phyloP scores from a whole-genome alignment of 2,888 invertebrate species.

The Hydroisotoma schaefferi region DNA sequence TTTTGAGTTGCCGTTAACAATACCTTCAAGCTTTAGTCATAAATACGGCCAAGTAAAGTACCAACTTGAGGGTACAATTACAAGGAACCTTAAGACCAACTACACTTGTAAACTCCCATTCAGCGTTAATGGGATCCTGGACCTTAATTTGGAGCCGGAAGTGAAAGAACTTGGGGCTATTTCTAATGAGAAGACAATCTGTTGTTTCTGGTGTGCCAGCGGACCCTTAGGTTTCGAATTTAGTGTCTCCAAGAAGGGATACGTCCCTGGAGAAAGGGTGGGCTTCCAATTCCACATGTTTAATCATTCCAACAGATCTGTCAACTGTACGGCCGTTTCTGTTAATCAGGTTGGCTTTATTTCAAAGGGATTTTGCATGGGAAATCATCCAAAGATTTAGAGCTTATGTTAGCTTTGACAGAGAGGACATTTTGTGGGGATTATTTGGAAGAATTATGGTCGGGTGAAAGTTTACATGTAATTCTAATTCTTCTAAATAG shows the following conservation, averaged over 20 bases:
- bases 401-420: too few relatives aligned
- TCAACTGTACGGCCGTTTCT: conserved; percentile 15
- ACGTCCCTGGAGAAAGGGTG: conserved; percentile 34
- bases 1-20: conserved; percentile 25
- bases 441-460: too few relatives aligned
- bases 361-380: too few relatives aligned
- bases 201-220: conserved; percentile 29
- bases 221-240: conserved; percentile 33
- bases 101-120: conserved; percentile 28
- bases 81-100: conserved; percentile 24
- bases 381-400: too few relatives aligned
- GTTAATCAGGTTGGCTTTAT: conserved; percentile 32
- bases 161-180: conserved; percentile 14
- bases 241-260: conserved; percentile 26
- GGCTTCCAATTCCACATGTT: conserved; percentile 27
- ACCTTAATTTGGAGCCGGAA: conserved; percentile 34
- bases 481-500: too few relatives aligned
- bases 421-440: too few relatives aligned
- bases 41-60: conserved; percentile 32
- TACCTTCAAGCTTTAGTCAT: conserved; percentile 28
- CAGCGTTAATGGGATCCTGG: conserved; percentile 34
- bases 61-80: conserved; percentile 26
- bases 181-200: conserved; percentile 21
- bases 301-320: conserved; percentile 26
- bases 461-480: too few relatives aligned